Base-by-base conservation (phyloP, 1,140 invertebrate genomes). In the Centruroides vittatus region DNA sequence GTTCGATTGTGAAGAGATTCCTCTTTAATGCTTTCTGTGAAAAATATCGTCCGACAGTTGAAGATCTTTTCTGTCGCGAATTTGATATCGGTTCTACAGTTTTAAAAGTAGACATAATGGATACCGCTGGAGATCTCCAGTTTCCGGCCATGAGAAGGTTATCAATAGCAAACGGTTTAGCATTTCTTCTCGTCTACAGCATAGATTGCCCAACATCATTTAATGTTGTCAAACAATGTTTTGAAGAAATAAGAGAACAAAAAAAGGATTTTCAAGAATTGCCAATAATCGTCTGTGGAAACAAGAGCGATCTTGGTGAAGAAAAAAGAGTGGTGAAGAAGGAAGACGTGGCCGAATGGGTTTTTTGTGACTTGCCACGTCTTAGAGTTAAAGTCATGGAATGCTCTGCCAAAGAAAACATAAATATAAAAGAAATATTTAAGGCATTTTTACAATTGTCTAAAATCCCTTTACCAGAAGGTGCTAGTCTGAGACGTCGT, bases 111-210 rank as follows among this genome's bases (percentile, higher is more conserved):
- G 89, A 93, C 71, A 86, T 93, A 53, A 70, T 93, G 67, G 89
- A 93, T 72, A 94, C 90, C 4, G 87, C 88, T 10, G 84, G 89
- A 46, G 86, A 89, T 71, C 81, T 87, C 71, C 86, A 91, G 72
- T 92, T 91, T 73, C 89, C 89, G 13, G 88, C 88, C 36, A 91
- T 91, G 88, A 60, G 74, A 61, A 77, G 88, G 55, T 76, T 94
- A 35, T 89, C 86, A 66, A 91, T 94, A 67, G 86, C 89, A 2
- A 92, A 87, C 4, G 89, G 89, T 5, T 85, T 89, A 72, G 91
- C 89, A 8, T 94, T 94, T 71, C 80, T 93, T 48, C 78, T 94
- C 13, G 89, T 93, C 9, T 94, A 93, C 72, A 66, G 63, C 11
- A 82, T 88, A n/a, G 88, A 86, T 23, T 84, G 84, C 53, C 74